Conservation (phyloP, 2,113 vertebrate species). For the Tachuris rubrigastra region DNA sequence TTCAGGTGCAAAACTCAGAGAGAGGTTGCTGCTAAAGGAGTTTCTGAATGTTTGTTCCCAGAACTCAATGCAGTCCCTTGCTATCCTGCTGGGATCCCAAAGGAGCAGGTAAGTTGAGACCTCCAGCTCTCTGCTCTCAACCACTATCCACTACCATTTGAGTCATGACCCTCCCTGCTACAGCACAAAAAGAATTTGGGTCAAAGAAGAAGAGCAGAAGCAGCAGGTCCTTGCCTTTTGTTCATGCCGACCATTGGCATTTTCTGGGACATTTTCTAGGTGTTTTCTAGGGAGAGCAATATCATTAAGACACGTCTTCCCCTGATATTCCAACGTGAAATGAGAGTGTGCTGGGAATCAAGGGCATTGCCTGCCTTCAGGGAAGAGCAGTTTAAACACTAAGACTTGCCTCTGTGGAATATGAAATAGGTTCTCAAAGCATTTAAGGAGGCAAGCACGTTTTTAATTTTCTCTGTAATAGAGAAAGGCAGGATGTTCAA, state of each 20-base stretch:
- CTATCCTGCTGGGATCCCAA: not conserved
- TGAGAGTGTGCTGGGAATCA: not conserved
- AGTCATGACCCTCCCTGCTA: not conserved
- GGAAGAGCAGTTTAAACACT: not conserved
- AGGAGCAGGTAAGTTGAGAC: not conserved
- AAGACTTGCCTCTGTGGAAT: not conserved
- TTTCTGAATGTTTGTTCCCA: not conserved
- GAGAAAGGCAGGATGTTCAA: not conserved
- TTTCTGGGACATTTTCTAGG: not conserved
- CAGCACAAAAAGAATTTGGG: not conserved
- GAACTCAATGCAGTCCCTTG: not conserved
- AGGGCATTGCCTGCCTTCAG: constrained; percentile 1
- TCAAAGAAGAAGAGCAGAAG: not conserved
- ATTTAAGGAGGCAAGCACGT: not conserved
- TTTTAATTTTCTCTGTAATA: constrained; percentile 31
- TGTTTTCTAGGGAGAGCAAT: not conserved
- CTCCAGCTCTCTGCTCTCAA: not conserved
- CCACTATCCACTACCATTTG: not conserved
- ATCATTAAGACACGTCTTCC: not conserved
- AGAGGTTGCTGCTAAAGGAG: not conserved
- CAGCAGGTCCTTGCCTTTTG: not conserved
- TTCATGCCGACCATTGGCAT: not conserved
- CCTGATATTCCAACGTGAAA: not conserved
- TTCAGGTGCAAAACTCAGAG: not conserved
- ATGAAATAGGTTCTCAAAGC: not conserved